Evolutionary conservation across 1,140 invertebrate species (phyloP), one percentile per base, ranked within the genome.

Genomic region (Drosophila takahashii): DNA sequence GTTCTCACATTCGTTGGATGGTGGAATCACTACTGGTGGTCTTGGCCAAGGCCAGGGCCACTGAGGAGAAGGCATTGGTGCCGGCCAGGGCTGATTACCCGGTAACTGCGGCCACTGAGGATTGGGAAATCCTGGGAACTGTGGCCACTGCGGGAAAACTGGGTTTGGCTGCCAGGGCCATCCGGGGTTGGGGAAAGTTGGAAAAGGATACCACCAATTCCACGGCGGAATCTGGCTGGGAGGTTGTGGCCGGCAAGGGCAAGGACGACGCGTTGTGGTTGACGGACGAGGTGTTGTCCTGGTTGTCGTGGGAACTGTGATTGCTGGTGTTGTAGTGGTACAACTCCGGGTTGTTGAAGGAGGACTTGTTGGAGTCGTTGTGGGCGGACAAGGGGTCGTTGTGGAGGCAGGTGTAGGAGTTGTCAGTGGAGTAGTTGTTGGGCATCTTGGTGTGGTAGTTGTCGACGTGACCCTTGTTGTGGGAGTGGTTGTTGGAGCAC

Each of bases 81-180:
- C 18, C 18, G 42, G 42, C 18, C 10, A 45, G 0, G 22, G 42
- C 5, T 45, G 22, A 10, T 18, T 26, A n/a, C 29, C 56, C 5
- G 54, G 41, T 4, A 18, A 1, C 26, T 54, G 53, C 3, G 54
- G 54, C 56, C 56, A 58, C 9, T 42, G 41, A 13, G 36, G 11
- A 42, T 10, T 42, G 2, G 41, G 41, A 42, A 16, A 4, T 42
- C 29, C 56, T 4, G 54, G 41, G 3, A 29, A 10, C 41, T 57
- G 56, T 15, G 56, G 56, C 57, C 57, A 60, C 8, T 58, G 52
- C 5, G 60, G 60, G 3, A 18, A 3, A 27, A 26, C 3, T 3
- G 57, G 44, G 4, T 11, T 58, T 3, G 41, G 41, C 22, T 64
- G 52, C 60, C 60, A 62, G n/a, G 60, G 60, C 60, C 60, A 62